Base-by-base conservation (phyloP, 2,888 invertebrate genomes). In the Sinohyriopsis cumingii region DNA sequence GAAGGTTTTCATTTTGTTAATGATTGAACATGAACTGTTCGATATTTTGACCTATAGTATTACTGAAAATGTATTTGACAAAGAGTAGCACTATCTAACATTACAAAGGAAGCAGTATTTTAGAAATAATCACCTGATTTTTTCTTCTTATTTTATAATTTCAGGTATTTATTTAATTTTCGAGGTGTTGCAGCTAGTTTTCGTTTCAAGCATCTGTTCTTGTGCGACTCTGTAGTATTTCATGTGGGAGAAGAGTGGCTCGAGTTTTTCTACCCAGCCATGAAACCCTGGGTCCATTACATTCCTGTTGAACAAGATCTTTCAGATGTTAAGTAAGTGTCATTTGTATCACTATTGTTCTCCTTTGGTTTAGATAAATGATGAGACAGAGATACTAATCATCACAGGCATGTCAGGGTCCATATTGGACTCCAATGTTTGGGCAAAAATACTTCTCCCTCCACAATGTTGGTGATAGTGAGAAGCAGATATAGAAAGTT, bases 171-270 rank as follows among this genome's bases (percentile, higher is more conserved):
- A 59, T 98, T 98, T 88, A 99, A 99, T 91, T 98, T 96, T 88
- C 93, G 98, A 78, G 98, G 98, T 3, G 98, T 99, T 0, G 98
- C 98, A 4, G 98, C 98, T 18, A 98, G 97, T 89, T 99, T 99
- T 87, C 93, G 98, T n/a, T 93, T 97, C 67, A 98, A 98, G 89
- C 98, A 98, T 91, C 92, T 99, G 59, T 96, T 98, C 85, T 91
- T 98, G 0, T 99, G 98, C 88, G 94, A 94, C 82, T 97, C 97
- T 0, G 90, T 98, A 57, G 95, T 99, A 0, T 96, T 98, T 86
- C 98, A 98, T 89, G 96, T 98, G 2, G 98, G 97, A 0, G 92
- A 95, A 81, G 95, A 97, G 77, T 98, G 98, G 98, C 91, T 93
- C 57, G 98, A 99, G 91, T 99, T 98, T 90, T 99, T 96, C 90